Percentiles rank a stretch among this genome's conserved stretches.
Conservation (phyloP, 2,797 vertebrate species). For the Gambelia wislizenii region DNA sequence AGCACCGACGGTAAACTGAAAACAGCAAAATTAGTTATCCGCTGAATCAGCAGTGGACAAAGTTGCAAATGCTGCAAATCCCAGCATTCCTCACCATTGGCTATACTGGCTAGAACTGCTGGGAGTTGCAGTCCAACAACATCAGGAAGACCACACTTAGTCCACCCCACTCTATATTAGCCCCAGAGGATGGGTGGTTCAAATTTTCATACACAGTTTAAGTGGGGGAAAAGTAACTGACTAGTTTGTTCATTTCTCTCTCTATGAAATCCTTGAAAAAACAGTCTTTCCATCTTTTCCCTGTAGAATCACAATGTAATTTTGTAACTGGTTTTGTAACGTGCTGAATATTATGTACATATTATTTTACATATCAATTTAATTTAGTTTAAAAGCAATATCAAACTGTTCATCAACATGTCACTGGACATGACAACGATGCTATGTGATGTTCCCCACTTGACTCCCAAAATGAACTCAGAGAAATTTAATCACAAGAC, state of each 20-base stretch:
- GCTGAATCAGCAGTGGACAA: neutral
- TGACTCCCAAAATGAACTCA: neutral
- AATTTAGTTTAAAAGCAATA: neutral
- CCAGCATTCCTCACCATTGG: too few relatives aligned
- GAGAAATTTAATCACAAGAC: slow-evolving; percentile 56
- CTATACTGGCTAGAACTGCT: too few relatives aligned
- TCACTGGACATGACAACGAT: neutral
- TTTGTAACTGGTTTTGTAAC: neutral
- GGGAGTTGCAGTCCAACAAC: too few relatives aligned
- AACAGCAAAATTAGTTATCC: neutral
- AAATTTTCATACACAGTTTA: neutral
- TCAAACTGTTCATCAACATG: neutral
- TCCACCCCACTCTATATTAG: neutral
- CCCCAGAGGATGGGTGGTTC: neutral
- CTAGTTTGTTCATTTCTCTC: neutral
- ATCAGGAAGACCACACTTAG: too few relatives aligned
- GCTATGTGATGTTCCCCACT: slow-evolving; percentile 9
- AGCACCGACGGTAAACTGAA: neutral
- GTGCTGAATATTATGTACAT: too few relatives aligned
- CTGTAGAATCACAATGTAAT: neutral
- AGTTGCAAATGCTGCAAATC: too few relatives aligned
- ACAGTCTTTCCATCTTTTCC: neutral
- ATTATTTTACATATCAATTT: too few relatives aligned
- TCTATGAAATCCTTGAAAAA: neutral
- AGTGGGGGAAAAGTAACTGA: neutral